Evolutionary conservation across 2,888 invertebrate species (phyloP).

Genomic region (Crepidodera aurea): DNA sequence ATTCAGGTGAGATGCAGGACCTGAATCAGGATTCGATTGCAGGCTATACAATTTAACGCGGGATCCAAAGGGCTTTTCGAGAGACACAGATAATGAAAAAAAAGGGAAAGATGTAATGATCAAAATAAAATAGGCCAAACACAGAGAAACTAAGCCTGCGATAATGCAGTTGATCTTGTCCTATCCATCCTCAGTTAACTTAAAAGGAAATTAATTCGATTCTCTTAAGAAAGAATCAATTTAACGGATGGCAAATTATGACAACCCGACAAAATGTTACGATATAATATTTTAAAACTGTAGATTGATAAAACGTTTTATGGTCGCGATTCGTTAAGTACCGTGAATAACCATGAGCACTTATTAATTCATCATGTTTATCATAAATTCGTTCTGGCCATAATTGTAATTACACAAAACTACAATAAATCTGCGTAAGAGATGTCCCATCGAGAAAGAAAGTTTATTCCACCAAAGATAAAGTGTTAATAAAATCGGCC

Average conservation of each 20-base stretch:
- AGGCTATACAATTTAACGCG: no score
- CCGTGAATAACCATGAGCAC: background rate
- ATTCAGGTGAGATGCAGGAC: no score
- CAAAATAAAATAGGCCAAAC: no score
- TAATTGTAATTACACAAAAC: background rate
- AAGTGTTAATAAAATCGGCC: no score
- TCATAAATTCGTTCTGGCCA: background rate
- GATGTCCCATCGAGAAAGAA: background rate
- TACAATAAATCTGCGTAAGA: background rate
- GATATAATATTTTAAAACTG: background rate
- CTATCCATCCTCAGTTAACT: background rate
- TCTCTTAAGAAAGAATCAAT: background rate
- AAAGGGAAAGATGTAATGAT: no score
- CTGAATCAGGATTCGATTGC: no score
- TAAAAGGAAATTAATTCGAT: background rate
- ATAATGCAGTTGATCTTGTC: no score
- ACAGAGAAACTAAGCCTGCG: no score
- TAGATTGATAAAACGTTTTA: background rate
- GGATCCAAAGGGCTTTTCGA: no score
- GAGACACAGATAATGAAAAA: no score
- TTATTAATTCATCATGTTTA: background rate
- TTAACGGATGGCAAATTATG: background rate
- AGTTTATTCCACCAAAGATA: no score
- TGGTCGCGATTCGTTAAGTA: background rate
- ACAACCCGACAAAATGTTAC: background rate